Base-by-base conservation (phyloP, 2,797 vertebrate species). In the Psittacula derbiana region DNA sequence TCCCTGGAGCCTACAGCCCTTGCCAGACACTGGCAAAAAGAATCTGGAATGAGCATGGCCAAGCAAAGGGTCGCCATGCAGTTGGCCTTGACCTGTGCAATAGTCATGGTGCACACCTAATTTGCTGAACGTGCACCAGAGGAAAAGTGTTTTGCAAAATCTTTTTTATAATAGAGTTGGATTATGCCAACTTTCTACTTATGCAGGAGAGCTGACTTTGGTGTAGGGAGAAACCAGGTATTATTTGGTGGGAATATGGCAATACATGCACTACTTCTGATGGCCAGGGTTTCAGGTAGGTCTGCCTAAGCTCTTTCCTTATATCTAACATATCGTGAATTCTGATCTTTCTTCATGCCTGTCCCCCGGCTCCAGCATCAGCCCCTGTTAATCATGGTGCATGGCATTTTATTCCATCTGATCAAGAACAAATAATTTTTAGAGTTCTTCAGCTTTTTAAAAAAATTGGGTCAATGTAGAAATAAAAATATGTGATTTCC, bases 41-140 rank as follows among this genome's bases (percentile, higher is more conserved):
- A 78, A 5, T 49, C 43, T 62, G 47, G 46, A 70, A 53, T 18
- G 10, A 76, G 3, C 0, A 0, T 38, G 53, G 28, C 21, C 28
- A 61, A 27, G 44, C 21, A 38, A 83, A 50, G 17, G 33, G 12
- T 44, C 38, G 27, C 38, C 15, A 33, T 0, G 0, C 11, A 28
- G 25, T 3, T 83, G 53, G 21, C 64, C 25, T 41, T 73, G 17
- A 47, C 52, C n/a, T 30, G 18, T 40, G 21, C 1, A 1, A 10
- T 28, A 67, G 41, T 46, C 1, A 0, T 17, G 5, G 4, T 33
- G 28, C 16, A 36, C 6, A 50, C 7, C 13, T 82, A 11, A 46
- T 57, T 46, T 72, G 17, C 33, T 85, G 27, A 7, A 24, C 0
- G 0, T 17, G 12, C 41, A 38, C 11, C 3, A 25, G 8, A 18